phyloP scores from a whole-genome alignment of 37 sponge, comb jelly and placozoan genomes.

The Crambe crambe region DNA sequence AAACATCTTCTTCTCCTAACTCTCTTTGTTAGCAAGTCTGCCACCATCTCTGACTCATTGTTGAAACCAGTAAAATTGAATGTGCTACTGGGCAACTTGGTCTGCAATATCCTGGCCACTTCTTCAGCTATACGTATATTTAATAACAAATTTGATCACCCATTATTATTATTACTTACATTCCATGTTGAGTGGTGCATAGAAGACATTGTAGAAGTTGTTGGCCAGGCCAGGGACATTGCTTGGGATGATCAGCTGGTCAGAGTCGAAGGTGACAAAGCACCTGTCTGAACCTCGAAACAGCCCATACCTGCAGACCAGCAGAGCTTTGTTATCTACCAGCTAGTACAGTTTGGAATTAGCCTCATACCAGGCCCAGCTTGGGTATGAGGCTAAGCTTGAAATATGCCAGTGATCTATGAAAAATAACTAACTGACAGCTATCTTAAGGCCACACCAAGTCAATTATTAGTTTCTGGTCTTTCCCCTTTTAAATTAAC shows the following conservation, averaged over 20 bases:
- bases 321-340: background rate
- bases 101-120: background rate
- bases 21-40: background rate
- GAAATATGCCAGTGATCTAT: background rate
- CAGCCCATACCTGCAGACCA: background rate
- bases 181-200: background rate
- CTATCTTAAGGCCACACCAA: too few relatives aligned
- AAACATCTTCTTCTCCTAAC: background rate
- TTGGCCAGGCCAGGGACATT: background rate
- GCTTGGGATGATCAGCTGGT: constrained; percentile 18
- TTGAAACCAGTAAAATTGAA: background rate
- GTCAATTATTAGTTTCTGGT: too few relatives aligned
- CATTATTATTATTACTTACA: background rate
- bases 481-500: too few relatives aligned
- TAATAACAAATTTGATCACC: background rate
- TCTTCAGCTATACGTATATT: background rate
- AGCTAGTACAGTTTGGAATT: background rate
- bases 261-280: constrained; percentile 63
- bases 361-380: too few relatives aligned
- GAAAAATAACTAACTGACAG: too few relatives aligned
- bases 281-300: constrained; percentile 27
- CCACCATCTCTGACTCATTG: constrained; percentile 1
- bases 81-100: background rate
- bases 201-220: constrained; percentile 6
- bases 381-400: too few relatives aligned